Evolutionary conservation across 2,113 vertebrate genomes (phyloP).

Genomic region (Malurus cyaneus): DNA sequence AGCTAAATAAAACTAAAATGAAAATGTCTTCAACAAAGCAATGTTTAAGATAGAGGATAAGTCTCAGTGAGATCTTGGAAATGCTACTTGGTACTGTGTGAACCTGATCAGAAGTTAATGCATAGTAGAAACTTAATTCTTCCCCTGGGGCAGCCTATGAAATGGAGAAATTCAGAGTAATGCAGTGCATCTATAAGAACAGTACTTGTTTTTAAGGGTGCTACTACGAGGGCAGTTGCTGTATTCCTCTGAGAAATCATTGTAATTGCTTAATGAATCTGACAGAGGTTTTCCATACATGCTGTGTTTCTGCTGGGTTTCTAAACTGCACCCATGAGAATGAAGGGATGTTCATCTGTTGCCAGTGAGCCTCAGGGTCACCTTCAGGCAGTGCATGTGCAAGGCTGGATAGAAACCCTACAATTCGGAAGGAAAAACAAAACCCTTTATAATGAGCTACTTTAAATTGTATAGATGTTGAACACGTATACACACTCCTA

Average conservation of each 20-base stretch:
- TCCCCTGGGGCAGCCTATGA: not conserved
- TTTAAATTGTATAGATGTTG: not conserved
- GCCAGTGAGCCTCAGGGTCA: not conserved
- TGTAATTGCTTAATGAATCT: not conserved
- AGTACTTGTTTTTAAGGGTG: not conserved
- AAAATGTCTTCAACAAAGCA: not conserved
- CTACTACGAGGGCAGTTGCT: not conserved
- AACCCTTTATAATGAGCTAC: not conserved
- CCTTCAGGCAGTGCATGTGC: not conserved
- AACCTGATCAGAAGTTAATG: not conserved
- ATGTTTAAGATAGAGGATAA: not conserved
- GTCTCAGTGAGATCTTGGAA: not conserved
- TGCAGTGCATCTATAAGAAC: not conserved
- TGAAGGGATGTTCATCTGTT: not conserved
- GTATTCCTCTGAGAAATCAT: not conserved
- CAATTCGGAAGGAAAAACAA: not conserved
- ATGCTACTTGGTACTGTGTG: not conserved
- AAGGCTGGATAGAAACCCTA: not conserved
- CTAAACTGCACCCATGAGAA: not conserved
- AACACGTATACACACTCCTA: not conserved
- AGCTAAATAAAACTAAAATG: not conserved
- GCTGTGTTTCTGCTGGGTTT: not conserved
- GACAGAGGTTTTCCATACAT: not conserved
- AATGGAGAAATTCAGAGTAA: not conserved
- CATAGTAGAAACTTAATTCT: not conserved